Conservation (phyloP, 2,888 invertebrate species). For the Cepaea hortensis region DNA sequence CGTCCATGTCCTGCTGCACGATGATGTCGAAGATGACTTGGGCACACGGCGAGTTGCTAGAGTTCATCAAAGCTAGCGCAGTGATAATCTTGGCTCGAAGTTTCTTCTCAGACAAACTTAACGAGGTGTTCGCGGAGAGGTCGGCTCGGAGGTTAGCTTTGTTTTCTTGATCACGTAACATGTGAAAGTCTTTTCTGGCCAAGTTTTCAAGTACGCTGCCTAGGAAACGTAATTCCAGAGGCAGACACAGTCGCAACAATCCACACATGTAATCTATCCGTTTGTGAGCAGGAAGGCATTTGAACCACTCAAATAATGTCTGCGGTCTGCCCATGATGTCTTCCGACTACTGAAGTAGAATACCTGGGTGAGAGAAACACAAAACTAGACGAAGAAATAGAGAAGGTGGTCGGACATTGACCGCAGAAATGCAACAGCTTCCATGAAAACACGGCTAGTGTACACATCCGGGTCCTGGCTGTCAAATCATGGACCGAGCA, state of each 20-base stretch:
- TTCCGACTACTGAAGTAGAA: too few relatives aligned
- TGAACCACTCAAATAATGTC: conserved; percentile 98
- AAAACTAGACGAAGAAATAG: background rate
- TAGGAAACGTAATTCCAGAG: conserved; percentile 95
- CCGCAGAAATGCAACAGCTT: conserved; percentile 20
- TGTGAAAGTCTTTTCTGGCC: conserved; percentile 93
- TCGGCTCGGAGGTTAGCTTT: conserved; percentile 88
- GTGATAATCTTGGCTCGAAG: conserved; percentile 91
- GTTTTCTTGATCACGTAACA: conserved; percentile 90
- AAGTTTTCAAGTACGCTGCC: conserved; percentile 96
- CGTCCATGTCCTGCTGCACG: conserved; percentile 60
- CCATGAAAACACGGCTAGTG: conserved; percentile 52
- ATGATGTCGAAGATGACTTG: conserved; percentile 86
- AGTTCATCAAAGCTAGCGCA: conserved; percentile 90
- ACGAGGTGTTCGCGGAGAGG: conserved; percentile 58
- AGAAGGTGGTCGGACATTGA: conserved; percentile 24
- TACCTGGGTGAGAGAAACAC: too few relatives aligned
- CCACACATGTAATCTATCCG: conserved; percentile 97
- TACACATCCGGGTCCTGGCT: conserved; percentile 53
- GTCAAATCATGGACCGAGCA: too few relatives aligned
- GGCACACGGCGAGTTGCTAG: conserved; percentile 92
- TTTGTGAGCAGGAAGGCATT: conserved; percentile 94
- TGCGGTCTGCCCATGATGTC: conserved; percentile 81
- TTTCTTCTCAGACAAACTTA: conserved; percentile 79
- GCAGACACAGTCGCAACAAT: conserved; percentile 96